Evolutionary conservation across 2,888 invertebrate genomes (phyloP), one percentile per base, ranked within the genome.

Genomic region (Salticus scenicus): DNA sequence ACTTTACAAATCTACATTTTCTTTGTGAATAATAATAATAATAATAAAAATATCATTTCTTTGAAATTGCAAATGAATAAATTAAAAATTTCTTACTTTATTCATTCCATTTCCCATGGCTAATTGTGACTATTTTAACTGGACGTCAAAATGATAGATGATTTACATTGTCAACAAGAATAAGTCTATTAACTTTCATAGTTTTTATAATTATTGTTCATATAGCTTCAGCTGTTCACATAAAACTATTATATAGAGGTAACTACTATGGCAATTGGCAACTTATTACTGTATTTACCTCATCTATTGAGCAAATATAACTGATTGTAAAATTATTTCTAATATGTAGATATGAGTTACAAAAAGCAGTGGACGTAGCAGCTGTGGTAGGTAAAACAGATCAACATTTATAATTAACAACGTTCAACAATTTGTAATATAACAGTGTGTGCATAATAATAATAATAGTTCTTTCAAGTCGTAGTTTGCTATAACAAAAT

Each of bases 71-170:
- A n/a, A n/a, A n/a, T n/a, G n/a, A n/a, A n/a, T n/a, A n/a, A n/a
- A n/a, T n/a, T n/a, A n/a, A n/a, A 37, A 31, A 71, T 41, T 2
- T 41, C 83, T 86, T 75, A 87, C 87, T 77, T 87, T 87, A 75
- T 87, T 87, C 87, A 87, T 87, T 71, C 87, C 88, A 82, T 88
- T 88, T 66, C 88, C 86, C 88, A 87, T 86, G 90, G n/a, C 92
- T 92, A 17, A 14, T 57, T 28, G 33, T 57, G 17, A 57, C 42
- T 57, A 57, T 57, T 7, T 20, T 57, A 57, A 57, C 24, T 57
- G 57, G 57, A 57, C 57, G 57, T 57, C 57, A 57, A 57, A 57
- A 57, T 24, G 57, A 24, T 57, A 24, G 57, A 57, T 24, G n/a
- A n/a, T n/a, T n/a, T n/a, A n/a, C n/a, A n/a, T n/a, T n/a, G n/a